These are phyloP conservation scores for Zapus hudsonius DNA, from an alignment of 2,113 vertebrate genomes.

Conservation along the genomic window DNA sequence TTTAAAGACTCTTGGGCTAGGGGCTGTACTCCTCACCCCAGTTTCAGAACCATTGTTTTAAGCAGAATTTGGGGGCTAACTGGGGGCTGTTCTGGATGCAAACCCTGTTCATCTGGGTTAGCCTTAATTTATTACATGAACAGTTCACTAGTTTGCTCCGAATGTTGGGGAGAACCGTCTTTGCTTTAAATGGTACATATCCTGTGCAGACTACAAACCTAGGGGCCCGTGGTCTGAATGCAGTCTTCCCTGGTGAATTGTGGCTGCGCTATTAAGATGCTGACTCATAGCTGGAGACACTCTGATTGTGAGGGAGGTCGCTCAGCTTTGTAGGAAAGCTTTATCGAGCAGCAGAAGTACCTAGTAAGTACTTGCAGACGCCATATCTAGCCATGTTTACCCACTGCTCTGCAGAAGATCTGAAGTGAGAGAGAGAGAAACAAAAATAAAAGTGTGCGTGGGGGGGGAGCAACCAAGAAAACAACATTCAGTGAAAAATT, in stretches of 20 bases:
- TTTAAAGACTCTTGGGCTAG: background rate
- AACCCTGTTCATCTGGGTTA: background rate
- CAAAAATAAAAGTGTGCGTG: conserved; percentile 53
- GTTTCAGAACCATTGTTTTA: background rate
- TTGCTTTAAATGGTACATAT: conserved; percentile 4
- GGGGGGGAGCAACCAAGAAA: conserved; percentile 18
- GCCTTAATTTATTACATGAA: background rate
- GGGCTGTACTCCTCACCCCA: too few relatives aligned
- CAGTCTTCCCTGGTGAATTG: background rate
- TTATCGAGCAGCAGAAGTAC: background rate
- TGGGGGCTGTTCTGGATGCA: background rate
- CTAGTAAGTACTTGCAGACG: background rate
- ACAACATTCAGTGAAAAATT: conserved; percentile 30
- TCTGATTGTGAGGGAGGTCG: background rate
- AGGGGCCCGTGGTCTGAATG: background rate
- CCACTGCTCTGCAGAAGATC: background rate
- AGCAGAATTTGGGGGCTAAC: conserved; percentile 11
- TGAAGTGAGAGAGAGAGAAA: conserved; percentile 44
- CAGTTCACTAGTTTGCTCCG: background rate
- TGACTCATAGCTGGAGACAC: conserved; percentile 43
- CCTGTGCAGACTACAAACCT: background rate
- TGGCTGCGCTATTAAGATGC: conserved; percentile 6
- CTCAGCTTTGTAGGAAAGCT: background rate
- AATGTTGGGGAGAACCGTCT: background rate
- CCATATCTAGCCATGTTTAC: conserved; percentile 11